Evolutionary conservation across 2,888 invertebrate species (phyloP).

Genomic region (Netelia virgata): DNA sequence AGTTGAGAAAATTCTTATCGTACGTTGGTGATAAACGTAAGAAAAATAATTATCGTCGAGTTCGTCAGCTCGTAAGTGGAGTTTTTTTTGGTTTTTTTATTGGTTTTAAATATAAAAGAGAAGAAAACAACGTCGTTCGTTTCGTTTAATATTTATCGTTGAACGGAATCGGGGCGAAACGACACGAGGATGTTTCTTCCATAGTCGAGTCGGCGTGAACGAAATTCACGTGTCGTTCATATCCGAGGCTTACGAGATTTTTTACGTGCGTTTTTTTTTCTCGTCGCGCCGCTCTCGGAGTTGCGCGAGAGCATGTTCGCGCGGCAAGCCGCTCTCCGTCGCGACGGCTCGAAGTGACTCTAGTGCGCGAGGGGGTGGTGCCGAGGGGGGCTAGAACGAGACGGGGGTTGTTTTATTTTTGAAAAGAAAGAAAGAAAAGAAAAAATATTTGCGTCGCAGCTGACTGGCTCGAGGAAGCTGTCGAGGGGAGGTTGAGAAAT

Average conservation of each 20-base stretch:
- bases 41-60: constrained; percentile 16
- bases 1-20: not conserved
- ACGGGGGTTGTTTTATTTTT: too few relatives aligned
- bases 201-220: not conserved
- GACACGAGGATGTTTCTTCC: not conserved
- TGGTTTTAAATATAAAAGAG: too few relatives aligned
- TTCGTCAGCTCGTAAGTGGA: not conserved
- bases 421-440: too few relatives aligned
- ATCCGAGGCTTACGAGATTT: not conserved
- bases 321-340: constrained; percentile 3
- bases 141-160: not conserved
- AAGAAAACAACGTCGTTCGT: not conserved
- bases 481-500: not conserved
- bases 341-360: constrained; percentile 3
- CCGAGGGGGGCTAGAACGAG: not conserved
- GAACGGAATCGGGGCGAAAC: not conserved
- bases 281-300: constrained; percentile 1
- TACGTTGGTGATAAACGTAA: not conserved
- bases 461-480: not conserved
- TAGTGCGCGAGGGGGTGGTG: constrained; percentile 2
- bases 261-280: not conserved
- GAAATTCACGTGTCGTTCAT: not conserved
- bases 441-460: too few relatives aligned
- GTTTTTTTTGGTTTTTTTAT: not conserved
- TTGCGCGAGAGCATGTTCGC: constrained; percentile 19